These are phyloP conservation scores for Dryococelus australis DNA, from an alignment of 2,888 invertebrate species.

Conservation along the genomic window DNA sequence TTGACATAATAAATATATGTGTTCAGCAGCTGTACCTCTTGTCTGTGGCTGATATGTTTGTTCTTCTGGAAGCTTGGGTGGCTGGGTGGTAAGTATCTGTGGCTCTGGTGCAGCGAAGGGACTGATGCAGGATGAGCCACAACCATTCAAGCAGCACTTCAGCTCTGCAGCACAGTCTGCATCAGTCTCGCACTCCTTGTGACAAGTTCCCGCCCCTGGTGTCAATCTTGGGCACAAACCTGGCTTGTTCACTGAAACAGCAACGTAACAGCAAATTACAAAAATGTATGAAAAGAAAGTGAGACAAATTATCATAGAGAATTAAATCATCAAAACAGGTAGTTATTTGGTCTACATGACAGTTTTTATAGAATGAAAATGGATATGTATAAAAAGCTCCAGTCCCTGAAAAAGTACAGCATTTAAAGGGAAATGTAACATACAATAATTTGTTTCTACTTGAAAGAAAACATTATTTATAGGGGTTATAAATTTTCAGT, in stretches of 20 bases:
- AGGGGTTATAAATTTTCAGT: too few relatives aligned
- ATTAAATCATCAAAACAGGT: too few relatives aligned
- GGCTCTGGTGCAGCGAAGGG: conserved; percentile 58
- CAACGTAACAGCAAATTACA: background rate
- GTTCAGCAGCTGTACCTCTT: background rate
- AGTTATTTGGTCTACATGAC: too few relatives aligned
- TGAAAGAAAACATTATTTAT: too few relatives aligned
- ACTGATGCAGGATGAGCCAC: conserved; percentile 74
- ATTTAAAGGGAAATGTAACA: too few relatives aligned
- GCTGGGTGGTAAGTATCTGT: background rate
- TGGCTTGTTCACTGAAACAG: conserved; percentile 68
- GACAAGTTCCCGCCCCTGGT: conserved; percentile 64
- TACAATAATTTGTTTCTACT: too few relatives aligned
- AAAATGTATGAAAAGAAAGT: background rate
- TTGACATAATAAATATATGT: too few relatives aligned
- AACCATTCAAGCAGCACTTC: conserved; percentile 85
- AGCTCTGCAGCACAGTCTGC: conserved; percentile 79
- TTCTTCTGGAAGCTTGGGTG: background rate
- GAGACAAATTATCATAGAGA: too few relatives aligned
- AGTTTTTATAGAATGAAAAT: too few relatives aligned
- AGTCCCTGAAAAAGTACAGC: too few relatives aligned
- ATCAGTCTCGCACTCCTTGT: conserved; percentile 77
- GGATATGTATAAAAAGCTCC: too few relatives aligned
- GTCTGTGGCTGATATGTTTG: background rate
- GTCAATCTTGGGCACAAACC: conserved; percentile 69